phyloP scores from a whole-genome alignment of 2,797 vertebrate species.

The Enoplosus armatus region DNA sequence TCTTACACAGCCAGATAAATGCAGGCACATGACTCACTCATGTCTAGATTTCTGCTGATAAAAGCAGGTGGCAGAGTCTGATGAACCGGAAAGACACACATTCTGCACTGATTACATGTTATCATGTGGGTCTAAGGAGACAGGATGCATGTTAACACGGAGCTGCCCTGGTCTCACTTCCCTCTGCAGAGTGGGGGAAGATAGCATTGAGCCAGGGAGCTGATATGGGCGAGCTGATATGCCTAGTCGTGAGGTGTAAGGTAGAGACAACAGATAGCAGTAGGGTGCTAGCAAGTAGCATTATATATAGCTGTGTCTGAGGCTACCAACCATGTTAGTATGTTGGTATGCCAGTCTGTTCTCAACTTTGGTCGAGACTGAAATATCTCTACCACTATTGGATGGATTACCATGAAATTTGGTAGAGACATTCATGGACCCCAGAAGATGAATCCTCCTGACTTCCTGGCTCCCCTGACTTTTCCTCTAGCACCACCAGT shows the following conservation, averaged over 20 bases:
- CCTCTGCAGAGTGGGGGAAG: conserved; percentile 32
- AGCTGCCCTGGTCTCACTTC: conserved; percentile 35
- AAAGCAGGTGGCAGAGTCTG: conserved; percentile 26
- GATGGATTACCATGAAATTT: background rate
- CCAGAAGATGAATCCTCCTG: background rate
- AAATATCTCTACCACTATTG: background rate
- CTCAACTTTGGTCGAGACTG: background rate
- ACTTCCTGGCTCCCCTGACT: background rate
- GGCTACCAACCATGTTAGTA: background rate
- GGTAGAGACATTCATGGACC: background rate
- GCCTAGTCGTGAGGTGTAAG: conserved; percentile 38
- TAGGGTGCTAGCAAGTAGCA: background rate
- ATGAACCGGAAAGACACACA: conserved; percentile 35
- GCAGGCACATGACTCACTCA: conserved; percentile 14
- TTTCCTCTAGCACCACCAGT: background rate
- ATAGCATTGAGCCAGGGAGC: conserved; percentile 39
- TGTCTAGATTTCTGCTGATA: conserved; percentile 7
- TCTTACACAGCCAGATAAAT: conserved; percentile 10
- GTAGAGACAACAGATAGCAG: conserved; percentile 38
- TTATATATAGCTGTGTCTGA: conserved; percentile 19
- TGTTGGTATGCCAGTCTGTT: no score
- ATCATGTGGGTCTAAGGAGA: conserved; percentile 52
- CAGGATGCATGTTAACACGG: conserved; percentile 63
- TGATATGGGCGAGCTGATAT: conserved; percentile 35
- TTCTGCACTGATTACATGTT: conserved; percentile 41